Base-by-base conservation (phyloP, 2,113 vertebrate species). In the Microcebus tavaratra region DNA sequence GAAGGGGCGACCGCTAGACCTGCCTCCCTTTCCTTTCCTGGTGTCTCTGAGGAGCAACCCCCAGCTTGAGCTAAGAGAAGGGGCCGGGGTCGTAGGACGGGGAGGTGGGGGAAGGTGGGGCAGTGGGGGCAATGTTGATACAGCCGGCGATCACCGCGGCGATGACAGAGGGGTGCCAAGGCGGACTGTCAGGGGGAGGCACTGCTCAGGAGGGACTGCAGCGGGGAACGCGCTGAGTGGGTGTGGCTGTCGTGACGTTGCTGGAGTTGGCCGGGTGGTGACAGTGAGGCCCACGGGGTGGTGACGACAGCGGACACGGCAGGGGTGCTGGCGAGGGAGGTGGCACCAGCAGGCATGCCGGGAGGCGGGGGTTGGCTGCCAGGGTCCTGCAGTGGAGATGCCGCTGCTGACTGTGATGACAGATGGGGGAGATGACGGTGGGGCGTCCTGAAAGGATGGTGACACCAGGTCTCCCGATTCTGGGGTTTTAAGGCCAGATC, bases 121-220 rank as follows among this genome's bases (percentile, higher is more conserved):
- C 2, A 7, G 9, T 0, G 5, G 14, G 34, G 42, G 9, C 36
- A 0, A 31, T 10, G 0, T 0, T 6, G 50, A 11, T 1, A 2
- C 0, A 50, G 34, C 59, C 13, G 0, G 68, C 6, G 36, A 0
- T 5, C 5, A 2, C 0, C 4, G 48, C 0, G 0, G 42, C 0
- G 2, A 14, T 0, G 4, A 59, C 3, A 0, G 73, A 50, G 15
- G 29, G 17, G 8, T 9, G 15, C 27, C 27, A 34, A 17, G 50
- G 80, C 34, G 53, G n/a, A 5, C 4, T 0, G 8, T 9, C 2
- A 8, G 18, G 80, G 2, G 34, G 53, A 59, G 6, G 7, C 9
- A 6, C 5, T 8, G 17, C 14, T 34, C 5, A 0, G 39, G 31
- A 0, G n/a, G 48, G 25, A 17, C 29, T 3, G 31, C 55, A 57